phyloP scores from a whole-genome alignment of 2,888 invertebrate species.

The Liodrosophila aerea region DNA sequence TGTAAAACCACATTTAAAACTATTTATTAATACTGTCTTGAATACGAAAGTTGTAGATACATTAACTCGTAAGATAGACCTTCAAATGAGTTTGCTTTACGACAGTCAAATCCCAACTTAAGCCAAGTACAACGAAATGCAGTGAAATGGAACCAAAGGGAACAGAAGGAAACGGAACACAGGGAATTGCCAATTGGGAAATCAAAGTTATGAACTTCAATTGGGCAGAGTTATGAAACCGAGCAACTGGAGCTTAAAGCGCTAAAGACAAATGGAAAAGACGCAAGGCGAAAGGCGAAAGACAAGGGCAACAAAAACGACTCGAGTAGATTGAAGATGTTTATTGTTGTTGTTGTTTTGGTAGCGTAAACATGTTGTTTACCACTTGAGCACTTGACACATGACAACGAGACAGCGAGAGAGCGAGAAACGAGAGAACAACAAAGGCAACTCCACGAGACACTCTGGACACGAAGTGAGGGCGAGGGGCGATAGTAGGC shows the following conservation, averaged over 20 bases:
- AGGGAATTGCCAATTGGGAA: slow-evolving; percentile 37
- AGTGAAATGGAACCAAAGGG: no score
- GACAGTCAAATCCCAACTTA: no score
- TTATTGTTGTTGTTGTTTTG: slow-evolving; percentile 23
- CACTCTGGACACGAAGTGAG: not conserved
- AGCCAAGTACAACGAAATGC: no score
- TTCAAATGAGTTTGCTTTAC: no score
- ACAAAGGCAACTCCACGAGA: slow-evolving; percentile 9
- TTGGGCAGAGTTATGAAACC: slow-evolving; percentile 11
- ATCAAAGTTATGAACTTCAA: slow-evolving; percentile 28
- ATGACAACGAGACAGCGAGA: slow-evolving; percentile 57
- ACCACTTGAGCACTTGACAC: slow-evolving; percentile 61
- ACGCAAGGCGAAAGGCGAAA: not conserved
- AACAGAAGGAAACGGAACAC: no score
- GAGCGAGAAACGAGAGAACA: slow-evolving; percentile 3
- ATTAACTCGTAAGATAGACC: no score
- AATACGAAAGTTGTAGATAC: no score
- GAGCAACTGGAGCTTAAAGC: slow-evolving; percentile 2
- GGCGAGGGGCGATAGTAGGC: not conserved
- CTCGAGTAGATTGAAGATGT: slow-evolving; percentile 18
- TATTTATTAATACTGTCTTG: no score
- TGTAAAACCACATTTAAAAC: no score
- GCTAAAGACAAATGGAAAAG: not conserved
- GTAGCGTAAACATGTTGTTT: slow-evolving; percentile 58
- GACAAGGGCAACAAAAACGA: slow-evolving; percentile 32